Evolutionary conservation across 2,113 vertebrate genomes (phyloP).

Genomic region (Chrysochloris asiatica): DNA sequence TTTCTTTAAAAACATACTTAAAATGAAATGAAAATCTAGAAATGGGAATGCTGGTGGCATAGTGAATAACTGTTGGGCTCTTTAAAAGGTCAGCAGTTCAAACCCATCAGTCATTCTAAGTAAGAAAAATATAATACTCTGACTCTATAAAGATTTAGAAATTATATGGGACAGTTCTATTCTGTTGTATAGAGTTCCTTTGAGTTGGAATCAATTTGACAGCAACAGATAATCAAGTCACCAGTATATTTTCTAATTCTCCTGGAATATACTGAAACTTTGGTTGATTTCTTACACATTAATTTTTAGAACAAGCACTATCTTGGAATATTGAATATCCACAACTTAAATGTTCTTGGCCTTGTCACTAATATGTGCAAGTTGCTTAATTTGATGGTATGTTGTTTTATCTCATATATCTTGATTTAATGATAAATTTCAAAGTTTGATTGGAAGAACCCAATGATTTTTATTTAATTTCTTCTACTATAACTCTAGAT

Average conservation of each 20-base stretch:
- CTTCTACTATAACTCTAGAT: background rate
- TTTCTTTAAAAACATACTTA: background rate
- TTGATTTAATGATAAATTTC: background rate
- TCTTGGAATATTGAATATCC: background rate
- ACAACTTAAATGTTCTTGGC: background rate
- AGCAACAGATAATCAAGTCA: background rate
- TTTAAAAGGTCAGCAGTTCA: background rate
- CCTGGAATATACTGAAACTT: background rate
- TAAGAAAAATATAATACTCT: background rate
- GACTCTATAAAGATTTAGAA: background rate
- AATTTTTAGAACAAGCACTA: background rate
- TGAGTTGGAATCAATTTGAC: background rate
- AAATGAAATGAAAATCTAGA: background rate
- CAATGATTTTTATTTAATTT: background rate
- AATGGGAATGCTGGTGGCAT: background rate
- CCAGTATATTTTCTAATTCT: background rate
- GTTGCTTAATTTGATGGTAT: background rate
- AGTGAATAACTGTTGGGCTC: background rate
- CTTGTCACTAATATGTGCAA: background rate
- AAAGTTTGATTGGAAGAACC: background rate
- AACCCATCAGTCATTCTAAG: background rate
- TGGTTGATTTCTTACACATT: background rate
- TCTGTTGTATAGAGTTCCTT: background rate
- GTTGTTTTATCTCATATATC: background rate
- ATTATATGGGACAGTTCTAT: background rate